Base-by-base conservation (phyloP, 1,140 invertebrate species). In the Oppia nitens region DNA sequence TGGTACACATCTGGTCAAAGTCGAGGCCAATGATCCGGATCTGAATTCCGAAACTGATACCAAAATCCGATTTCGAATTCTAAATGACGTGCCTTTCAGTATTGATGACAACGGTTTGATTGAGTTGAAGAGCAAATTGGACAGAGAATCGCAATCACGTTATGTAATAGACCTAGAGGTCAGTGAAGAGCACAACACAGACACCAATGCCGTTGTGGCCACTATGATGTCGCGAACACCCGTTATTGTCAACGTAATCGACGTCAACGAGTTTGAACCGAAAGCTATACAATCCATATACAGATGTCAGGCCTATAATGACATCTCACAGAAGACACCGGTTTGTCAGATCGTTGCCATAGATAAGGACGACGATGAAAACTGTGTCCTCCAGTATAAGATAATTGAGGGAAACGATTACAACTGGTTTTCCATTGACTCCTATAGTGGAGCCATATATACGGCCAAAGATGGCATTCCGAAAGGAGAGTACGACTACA, bases 21-120 rank as follows among this genome's bases (percentile, higher is more conserved):
- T 96, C 17, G 76, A 77, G 57, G 89, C 89, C 11, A 76, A 77
- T 40, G 77, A 81, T 65, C 76, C 79, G 23, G 72, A 75, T 47
- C 55, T 47, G 40, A 21, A 57, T 27, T 26, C 26, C 4, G 49
- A 24, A 2, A 40, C 17, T 57, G 2, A 50, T 27, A 59, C 62
- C 48, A 82, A 90, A 72, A 85, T 96, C 24, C 91, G 88, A 72
- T 97, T 95, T 74, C 91, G 87, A 0, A 73, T 94, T 48, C 83
- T 83, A 14, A 81, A 85, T 45, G n/a, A 49, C 24, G 47, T 50
- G 12, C 54, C 55, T 14, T 65, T 75, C 29, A 60, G 54, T 57
- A 59, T 65, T 1, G 64, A 66, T 60, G 47, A 45, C 47, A 60
- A 61, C 68, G 85, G 85, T 0, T 72, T 79, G 21, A 65, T 91